phyloP scores from a whole-genome alignment of 2,113 vertebrate genomes.

The Balaenoptera acutorostrata region DNA sequence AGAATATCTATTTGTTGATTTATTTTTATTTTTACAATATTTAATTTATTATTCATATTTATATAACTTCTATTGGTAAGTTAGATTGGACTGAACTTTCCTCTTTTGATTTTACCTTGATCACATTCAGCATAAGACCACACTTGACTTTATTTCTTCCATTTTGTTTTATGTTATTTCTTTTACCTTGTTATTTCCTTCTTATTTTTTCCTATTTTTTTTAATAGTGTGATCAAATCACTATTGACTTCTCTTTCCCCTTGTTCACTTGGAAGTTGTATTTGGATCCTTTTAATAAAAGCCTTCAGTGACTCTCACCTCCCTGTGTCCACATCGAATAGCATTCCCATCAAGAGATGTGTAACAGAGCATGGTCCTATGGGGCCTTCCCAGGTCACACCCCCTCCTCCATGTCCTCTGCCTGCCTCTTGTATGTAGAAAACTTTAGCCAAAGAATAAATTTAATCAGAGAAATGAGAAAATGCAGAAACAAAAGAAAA shows the following conservation, averaged over 20 bases:
- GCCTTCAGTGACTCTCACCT: background rate
- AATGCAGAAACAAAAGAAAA: background rate
- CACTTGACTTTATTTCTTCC: too few species aligned
- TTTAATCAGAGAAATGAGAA: background rate
- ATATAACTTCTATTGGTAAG: too few species aligned
- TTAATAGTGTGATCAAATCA: fast-evolving
- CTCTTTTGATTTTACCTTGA: background rate
- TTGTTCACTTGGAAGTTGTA: too few species aligned
- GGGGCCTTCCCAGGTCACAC: background rate
- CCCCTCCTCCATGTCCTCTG: background rate
- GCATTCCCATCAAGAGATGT: background rate
- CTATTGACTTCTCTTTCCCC: background rate
- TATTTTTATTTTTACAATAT: background rate
- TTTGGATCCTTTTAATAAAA: background rate
- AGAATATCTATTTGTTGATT: background rate
- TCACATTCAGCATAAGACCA: too few species aligned
- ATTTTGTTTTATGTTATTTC: background rate
- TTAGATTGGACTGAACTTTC: background rate
- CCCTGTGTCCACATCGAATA: background rate
- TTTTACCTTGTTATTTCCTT: background rate
- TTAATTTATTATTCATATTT: background rate
- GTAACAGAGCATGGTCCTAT: background rate
- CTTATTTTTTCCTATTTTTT: background rate
- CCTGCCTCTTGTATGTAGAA: background rate
- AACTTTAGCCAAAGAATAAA: background rate